These are phyloP conservation scores for Drosophila pseudotalamancana DNA, from an alignment of 2,888 invertebrate species.

Conservation along the genomic window DNA sequence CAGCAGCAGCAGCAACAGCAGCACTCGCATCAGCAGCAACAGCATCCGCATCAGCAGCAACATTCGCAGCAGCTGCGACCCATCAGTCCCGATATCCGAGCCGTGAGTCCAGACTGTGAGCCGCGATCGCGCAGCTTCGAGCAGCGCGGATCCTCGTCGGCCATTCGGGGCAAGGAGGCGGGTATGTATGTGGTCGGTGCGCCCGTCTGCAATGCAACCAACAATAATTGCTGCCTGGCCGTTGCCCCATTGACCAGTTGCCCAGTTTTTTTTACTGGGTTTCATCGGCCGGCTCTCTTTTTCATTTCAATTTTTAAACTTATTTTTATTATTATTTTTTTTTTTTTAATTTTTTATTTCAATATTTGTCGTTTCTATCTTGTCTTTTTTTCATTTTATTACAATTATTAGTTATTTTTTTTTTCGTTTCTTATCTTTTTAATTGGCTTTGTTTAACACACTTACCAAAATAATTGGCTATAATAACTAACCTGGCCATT, in stretches of 20 bases:
- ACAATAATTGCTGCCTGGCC: neutral
- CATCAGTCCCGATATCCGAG: slow-evolving; percentile 84
- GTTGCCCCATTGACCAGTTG: neutral
- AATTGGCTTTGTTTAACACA: slow-evolving; percentile 3
- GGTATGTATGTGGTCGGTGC: slow-evolving; percentile 59
- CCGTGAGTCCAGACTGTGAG: slow-evolving; percentile 86
- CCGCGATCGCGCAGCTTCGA: slow-evolving; percentile 89
- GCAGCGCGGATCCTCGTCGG: slow-evolving; percentile 84
- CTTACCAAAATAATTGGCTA: slow-evolving; percentile 16
- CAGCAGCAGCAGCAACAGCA: slow-evolving; percentile 33
- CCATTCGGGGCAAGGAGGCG: slow-evolving; percentile 52
- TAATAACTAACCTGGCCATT: slow-evolving; percentile 29
- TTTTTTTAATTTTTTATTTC: slow-evolving; percentile 18
- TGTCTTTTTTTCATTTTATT: neutral
- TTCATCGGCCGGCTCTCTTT: slow-evolving; percentile 1
- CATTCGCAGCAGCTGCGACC: slow-evolving; percentile 77
- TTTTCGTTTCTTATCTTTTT: neutral
- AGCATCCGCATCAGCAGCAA: slow-evolving; percentile 19
- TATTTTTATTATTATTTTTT: slow-evolving; percentile 20
- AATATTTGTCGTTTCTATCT: neutral
- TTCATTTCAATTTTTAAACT: slow-evolving; percentile 20
- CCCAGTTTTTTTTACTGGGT: neutral
- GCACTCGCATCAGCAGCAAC: too few species aligned
- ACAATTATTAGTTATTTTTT: neutral
- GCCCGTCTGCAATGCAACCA: neutral